phyloP scores from a whole-genome alignment of 2,113 vertebrate genomes.

The Colaptes auratus region DNA sequence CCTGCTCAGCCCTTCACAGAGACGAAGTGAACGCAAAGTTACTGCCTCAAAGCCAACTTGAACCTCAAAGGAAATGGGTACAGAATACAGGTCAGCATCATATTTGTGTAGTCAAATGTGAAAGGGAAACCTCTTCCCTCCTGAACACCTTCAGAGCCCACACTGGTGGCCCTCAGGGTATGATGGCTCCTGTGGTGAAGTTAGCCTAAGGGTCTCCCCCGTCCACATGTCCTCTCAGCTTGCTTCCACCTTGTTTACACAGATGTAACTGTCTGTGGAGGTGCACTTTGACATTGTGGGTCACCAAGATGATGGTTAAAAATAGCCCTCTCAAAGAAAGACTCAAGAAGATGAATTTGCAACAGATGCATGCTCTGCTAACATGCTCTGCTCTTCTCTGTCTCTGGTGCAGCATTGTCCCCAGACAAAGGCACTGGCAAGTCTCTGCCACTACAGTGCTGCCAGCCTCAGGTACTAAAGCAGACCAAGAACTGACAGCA shows the following conservation, averaged over 20 bases:
- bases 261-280: background rate
- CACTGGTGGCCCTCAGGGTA: fast-evolving
- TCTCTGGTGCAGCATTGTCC: background rate
- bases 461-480: background rate
- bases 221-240: background rate
- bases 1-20: background rate
- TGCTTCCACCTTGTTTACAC: background rate
- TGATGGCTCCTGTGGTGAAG: background rate
- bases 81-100: background rate
- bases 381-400: background rate
- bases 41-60: background rate
- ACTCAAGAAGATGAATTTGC: background rate
- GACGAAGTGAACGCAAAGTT: background rate
- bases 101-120: background rate
- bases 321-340: background rate
- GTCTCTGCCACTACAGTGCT: background rate
- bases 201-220: background rate
- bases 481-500: background rate
- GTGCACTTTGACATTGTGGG: background rate
- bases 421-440: background rate
- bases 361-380: background rate
- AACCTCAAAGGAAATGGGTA: background rate
- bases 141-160: background rate
- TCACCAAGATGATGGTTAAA: background rate
- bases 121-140: background rate